Evolutionary conservation across 35 echinoderm and acorn worm species (phyloP), one percentile per base, ranked within the genome.

Genomic region (Apostichopus californicus): DNA sequence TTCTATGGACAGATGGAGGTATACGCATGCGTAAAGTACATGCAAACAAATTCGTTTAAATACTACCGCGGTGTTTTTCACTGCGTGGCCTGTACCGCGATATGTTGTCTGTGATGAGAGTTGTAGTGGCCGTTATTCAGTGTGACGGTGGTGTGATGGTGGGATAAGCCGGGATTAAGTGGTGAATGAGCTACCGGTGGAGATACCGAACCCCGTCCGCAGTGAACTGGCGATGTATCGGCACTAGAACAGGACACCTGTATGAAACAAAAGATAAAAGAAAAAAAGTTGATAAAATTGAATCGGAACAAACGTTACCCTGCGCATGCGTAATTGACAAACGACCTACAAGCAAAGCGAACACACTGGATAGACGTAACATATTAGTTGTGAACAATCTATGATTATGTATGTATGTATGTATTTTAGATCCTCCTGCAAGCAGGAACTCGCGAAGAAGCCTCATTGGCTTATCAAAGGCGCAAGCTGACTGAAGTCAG

Each of bases 71-170:
- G 25, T 25, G 20, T 1, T 26, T 21, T 89, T 89, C 86, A 89
- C 86, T 89, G 86, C 86, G 86, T 89, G 6, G 86, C 86, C 64
- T 89, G 86, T 72, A 89, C 86, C 9, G 86, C 60, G 12, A 89
- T 89, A 23, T 89, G 86, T 53, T 89, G 86, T 89, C 86, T 89
- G 86, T 89, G 86, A 46, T 46, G 34, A 46, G 34, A 46, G n/a
- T 61, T 52, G 21, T 89, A 89, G 64, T 89, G 86, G 18, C 23
- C 55, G 9, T 65, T 65, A 53, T 26, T 81, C 78, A 81, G 9
- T 87, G 83, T 58, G 53, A 89, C 61, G 57, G 86, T 73, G 86
- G n/a, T 89, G 24, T 89, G 86, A 21, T 89, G 86, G 86, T 89
- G 86, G 22, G 86, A 65, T 66, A 89, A 54, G 56, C 86, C 86